These are phyloP conservation scores for Drosophila longiperda DNA, from an alignment of 2,888 invertebrate genomes.

Conservation along the genomic window DNA sequence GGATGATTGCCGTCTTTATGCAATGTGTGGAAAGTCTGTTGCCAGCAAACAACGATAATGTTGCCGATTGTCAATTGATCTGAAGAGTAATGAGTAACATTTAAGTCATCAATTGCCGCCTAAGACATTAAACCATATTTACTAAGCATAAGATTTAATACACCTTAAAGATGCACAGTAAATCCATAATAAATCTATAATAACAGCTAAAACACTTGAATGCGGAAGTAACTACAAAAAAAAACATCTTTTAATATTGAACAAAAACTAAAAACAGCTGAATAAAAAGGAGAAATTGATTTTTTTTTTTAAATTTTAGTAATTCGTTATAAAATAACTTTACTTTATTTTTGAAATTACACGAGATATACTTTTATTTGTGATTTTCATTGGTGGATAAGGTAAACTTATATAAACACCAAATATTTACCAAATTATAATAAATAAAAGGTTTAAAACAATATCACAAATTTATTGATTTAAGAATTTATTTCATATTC, in stretches of 20 bases:
- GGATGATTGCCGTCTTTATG: conserved; percentile 64
- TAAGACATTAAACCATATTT: conserved; percentile 21
- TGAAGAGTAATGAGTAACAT: conserved; percentile 39
- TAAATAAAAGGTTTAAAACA: too few relatives aligned
- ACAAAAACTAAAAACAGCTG: background rate
- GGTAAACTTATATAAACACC: background rate
- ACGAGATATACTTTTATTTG: background rate
- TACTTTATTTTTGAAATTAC: background rate
- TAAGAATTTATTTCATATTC: background rate
- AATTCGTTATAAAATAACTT: background rate
- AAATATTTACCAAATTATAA: background rate
- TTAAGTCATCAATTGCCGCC: conserved; percentile 34
- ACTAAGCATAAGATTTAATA: conserved; percentile 5
- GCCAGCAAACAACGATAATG: conserved; percentile 27
- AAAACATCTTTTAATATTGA: background rate
- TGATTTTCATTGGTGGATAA: background rate
- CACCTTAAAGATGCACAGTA: conserved; percentile 4
- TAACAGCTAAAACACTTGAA: background rate
- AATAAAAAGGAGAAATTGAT: background rate
- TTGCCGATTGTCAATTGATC: conserved; percentile 34
- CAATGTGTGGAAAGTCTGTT: conserved; percentile 33
- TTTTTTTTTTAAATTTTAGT: background rate
- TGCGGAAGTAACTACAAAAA: background rate
- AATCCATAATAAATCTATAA: background rate
- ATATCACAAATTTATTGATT: background rate